Conservation (phyloP, 1,140 invertebrate species). For the Drosophila rhopaloa region DNA sequence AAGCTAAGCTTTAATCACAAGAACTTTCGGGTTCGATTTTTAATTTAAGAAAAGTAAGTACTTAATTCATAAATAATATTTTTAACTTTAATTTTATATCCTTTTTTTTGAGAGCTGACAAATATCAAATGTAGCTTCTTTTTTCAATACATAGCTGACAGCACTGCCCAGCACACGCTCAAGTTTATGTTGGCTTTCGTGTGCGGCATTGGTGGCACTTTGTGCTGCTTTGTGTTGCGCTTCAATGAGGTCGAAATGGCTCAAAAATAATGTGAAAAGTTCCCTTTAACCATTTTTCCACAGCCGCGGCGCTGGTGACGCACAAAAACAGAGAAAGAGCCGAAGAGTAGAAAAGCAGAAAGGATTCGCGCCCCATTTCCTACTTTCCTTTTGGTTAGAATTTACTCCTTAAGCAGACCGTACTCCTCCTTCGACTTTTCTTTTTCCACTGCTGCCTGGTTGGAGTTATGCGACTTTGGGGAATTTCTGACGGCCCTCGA, state of each 20-base stretch:
- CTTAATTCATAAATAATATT: no score
- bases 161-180: conserved; percentile 12
- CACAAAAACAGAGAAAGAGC: conserved; percentile 45
- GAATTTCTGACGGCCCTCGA: conserved; percentile 61
- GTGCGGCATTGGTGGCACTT: conserved; percentile 74
- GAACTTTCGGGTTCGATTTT: no score
- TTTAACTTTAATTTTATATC: no score
- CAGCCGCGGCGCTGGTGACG: conserved; percentile 37
- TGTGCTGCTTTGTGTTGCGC: conserved; percentile 80
- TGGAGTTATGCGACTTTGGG: conserved; percentile 80
- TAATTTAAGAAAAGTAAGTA: no score
- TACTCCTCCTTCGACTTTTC: conserved; percentile 10
- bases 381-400: conserved; percentile 60
- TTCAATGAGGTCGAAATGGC: conserved; percentile 83
- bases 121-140: not conserved
- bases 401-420: conserved; percentile 60
- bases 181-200: conserved; percentile 62
- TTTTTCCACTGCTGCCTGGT: conserved; percentile 34
- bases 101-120: no score
- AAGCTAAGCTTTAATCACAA: no score
- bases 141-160: not conserved
- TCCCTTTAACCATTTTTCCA: conserved; percentile 77
- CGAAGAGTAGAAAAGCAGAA: conserved; percentile 32
- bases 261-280: conserved; percentile 83
- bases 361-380: conserved; percentile 69